Base-by-base conservation (phyloP, 1,140 invertebrate genomes). In the Eriocheir sinensis region DNA sequence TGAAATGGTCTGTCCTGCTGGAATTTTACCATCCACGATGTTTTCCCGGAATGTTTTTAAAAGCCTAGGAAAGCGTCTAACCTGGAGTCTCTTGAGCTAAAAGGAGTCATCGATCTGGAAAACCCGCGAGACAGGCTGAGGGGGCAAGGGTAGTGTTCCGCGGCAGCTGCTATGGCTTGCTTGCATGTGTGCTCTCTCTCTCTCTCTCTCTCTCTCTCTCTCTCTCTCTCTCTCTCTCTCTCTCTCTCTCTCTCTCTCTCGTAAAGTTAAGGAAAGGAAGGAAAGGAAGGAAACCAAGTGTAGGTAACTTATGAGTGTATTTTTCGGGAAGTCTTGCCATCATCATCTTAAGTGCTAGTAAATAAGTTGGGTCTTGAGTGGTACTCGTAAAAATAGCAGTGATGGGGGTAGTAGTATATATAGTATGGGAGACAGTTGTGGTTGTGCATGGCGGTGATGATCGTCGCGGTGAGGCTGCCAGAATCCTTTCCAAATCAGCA, bases 181-280 rank as follows among this genome's bases (percentile, higher is more conserved):
- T n/a, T 17, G 40, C 38, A 88, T 4, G n/a, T 17, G 15, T 32
- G 83, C 86, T 88, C 86, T 88, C 86, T 88, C 86, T 88, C 34
- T 88, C 86, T 88, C 34, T 88, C 86, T 88, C 86, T 88, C 86
- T 88, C 34, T 88, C 86, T 88, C 32, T 88, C 85, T 88, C 32
- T 88, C 85, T 88, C 85, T 88, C 85, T 88, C 85, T 88, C 85
- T 88, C 85, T 88, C 85, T 88, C 85, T 88, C 85, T 88, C 85
- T 88, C 85, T 88, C 85, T 88, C 85, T 88, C 85, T 88, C 86
- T 88, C 86, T 88, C 86, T 88, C 86, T 88, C 40, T 88, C 36
- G 34, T 40, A 21, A 34, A 36, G 34, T 86, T 40, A 21, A 27
- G 21, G 17, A n/a, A n/a, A n/a, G n/a, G n/a, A n/a, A n/a, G n/a